phyloP scores from a whole-genome alignment of 2,888 invertebrate genomes.

The Dryobotodes eremita region DNA sequence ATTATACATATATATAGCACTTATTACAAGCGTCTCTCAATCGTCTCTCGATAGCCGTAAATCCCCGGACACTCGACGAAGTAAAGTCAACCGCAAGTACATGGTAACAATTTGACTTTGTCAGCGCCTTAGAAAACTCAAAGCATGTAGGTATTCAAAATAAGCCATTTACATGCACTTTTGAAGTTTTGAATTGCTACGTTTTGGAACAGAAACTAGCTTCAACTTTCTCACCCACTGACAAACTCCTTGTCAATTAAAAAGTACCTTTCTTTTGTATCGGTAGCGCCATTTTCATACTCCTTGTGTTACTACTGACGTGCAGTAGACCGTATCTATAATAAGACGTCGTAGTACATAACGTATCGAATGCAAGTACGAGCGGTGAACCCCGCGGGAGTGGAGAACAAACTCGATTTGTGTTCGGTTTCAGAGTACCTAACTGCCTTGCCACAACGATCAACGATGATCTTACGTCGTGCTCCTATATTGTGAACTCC shows the following conservation, averaged over 20 bases:
- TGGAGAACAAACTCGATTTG: slow-evolving; percentile 25
- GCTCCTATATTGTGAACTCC: neutral
- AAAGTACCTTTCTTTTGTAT: neutral
- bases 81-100: neutral
- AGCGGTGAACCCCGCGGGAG: slow-evolving; percentile 4
- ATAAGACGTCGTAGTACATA: neutral
- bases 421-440: slow-evolving; percentile 14
- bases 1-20: too few relatives aligned
- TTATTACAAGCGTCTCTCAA: slow-evolving; percentile 4
- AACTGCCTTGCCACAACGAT: neutral
- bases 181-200: too few relatives aligned
- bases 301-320: neutral
- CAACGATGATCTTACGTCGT: neutral
- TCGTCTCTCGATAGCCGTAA: slow-evolving; percentile 5
- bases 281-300: neutral
- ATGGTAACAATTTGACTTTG: neutral
- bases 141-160: neutral
- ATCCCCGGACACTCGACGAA: slow-evolving; percentile 6
- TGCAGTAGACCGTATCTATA: neutral
- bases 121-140: neutral
- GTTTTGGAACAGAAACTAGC: neutral
- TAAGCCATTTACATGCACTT: too few relatives aligned
- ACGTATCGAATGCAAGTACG: slow-evolving; percentile 3
- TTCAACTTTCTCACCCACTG: neutral
- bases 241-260: neutral